phyloP scores from a whole-genome alignment of 2,113 vertebrate genomes.

The Thamnophis sirtalis region DNA sequence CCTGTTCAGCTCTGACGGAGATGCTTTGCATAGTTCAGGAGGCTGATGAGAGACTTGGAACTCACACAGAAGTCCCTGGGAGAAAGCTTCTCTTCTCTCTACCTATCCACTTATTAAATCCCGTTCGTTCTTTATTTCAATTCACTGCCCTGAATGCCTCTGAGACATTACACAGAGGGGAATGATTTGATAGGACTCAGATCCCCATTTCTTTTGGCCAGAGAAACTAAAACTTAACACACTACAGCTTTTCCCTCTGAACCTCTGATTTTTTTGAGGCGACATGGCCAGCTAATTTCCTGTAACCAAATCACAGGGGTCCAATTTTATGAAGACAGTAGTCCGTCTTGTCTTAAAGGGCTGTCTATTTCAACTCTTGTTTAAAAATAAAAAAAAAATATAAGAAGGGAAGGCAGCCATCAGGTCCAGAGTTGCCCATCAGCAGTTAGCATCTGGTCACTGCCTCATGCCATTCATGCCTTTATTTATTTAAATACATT shows the following conservation, averaged over 20 bases:
- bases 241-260: background rate
- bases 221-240: background rate
- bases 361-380: background rate
- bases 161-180: background rate
- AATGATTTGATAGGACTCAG: background rate
- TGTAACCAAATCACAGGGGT: background rate
- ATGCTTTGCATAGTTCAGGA: conserved; percentile 1
- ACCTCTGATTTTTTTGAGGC: background rate
- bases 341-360: background rate
- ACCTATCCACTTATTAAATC: background rate
- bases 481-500: background rate
- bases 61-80: background rate
- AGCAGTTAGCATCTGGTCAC: background rate
- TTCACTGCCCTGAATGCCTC: background rate
- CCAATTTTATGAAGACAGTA: background rate
- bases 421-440: background rate
- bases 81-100: background rate
- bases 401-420: background rate
- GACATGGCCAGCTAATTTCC: background rate
- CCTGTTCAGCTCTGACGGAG: background rate
- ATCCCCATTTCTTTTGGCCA: background rate
- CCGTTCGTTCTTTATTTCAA: background rate
- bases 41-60: background rate
- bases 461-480: background rate
- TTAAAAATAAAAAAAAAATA: background rate